Evolutionary conservation across 2,113 vertebrate genomes (phyloP), one percentile per base, ranked within the genome.

Genomic region (Calidris pugnax): DNA sequence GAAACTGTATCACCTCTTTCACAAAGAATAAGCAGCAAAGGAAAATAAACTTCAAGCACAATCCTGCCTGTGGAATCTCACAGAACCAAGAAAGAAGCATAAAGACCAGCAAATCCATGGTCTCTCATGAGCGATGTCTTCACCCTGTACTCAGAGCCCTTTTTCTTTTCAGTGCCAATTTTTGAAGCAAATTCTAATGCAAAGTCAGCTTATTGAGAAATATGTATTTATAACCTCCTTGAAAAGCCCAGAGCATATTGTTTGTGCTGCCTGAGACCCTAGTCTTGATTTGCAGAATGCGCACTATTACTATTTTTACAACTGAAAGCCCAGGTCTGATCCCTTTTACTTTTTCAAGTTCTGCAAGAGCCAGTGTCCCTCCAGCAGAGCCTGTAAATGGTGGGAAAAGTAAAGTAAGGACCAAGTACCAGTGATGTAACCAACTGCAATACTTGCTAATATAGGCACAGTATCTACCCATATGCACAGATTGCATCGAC

Each of bases 101-200:
- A 0, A 64, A 63, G n/a, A 77, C 5, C 41, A 92, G 60, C 4
- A 68, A 60, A 76, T 11, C 63, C 0, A 1, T 4, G 9, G 12
- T 22, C 6, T 50, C 12, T 63, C 32, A 22, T 0, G 3, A 59
- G 10, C 4, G 8, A 20, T 23, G 8, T 32, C 73, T 51, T 11
- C 47, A 33, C 13, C 15, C 30, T 30, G 22, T 14, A 37, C 26
- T 10, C 39, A 72, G 30, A 64, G 17, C 7, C 32, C 30, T 27
- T 64, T 6, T 69, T 33, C 56, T 50, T 57, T 37, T 22, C 28
- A 45, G 27, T 2, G 19, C 27, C 35, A 48, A 10, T 10, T 39
- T 19, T 11, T 39, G 35, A 63, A 57, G 17, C 33, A 67, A 77
- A 71, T 43, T 17, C 27, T 35, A 33, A 37, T 8, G 28, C 12